These are phyloP conservation scores for Crotalus tigris DNA, from an alignment of 2,113 vertebrate species.

Conservation along the genomic window DNA sequence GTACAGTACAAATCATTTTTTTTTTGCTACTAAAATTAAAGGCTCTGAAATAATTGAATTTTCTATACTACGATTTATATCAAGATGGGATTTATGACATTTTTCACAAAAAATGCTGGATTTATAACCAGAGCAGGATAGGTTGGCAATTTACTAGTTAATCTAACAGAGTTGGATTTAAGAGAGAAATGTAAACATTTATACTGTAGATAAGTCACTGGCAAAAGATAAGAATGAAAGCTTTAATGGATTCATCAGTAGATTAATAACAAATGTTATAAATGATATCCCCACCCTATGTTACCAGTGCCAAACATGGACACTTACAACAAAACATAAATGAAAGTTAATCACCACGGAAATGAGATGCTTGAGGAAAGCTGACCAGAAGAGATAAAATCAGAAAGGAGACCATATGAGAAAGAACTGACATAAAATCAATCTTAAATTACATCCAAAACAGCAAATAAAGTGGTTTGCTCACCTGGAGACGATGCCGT, in stretches of 20 bases:
- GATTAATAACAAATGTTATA: not conserved
- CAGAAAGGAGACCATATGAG: too few species aligned
- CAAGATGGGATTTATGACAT: constrained; percentile 21
- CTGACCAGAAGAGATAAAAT: too few species aligned
- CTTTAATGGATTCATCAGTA: not conserved
- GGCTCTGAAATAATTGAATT: constrained; percentile 16
- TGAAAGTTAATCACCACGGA: too few species aligned
- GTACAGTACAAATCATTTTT: not conserved
- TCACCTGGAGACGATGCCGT: too few species aligned
- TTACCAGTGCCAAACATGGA: too few species aligned
- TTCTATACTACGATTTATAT: not conserved
- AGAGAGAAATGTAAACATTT: constrained; percentile 12
- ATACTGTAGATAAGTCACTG: constrained; percentile 9
- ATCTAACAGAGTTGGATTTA: not conserved
- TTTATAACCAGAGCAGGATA: not conserved
- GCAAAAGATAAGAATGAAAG: not conserved
- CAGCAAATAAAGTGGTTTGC: too few species aligned
- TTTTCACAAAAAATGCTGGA: not conserved
- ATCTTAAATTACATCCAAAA: too few species aligned
- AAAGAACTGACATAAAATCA: too few species aligned
- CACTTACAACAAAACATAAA: too few species aligned
- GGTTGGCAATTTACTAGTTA: not conserved
- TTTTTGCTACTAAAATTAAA: constrained; percentile 7
- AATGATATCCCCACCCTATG: too few species aligned
- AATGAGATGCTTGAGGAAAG: too few species aligned